Base-by-base conservation (phyloP, 2,797 vertebrate genomes). In the Xiphorhynchus erythropygius region DNA sequence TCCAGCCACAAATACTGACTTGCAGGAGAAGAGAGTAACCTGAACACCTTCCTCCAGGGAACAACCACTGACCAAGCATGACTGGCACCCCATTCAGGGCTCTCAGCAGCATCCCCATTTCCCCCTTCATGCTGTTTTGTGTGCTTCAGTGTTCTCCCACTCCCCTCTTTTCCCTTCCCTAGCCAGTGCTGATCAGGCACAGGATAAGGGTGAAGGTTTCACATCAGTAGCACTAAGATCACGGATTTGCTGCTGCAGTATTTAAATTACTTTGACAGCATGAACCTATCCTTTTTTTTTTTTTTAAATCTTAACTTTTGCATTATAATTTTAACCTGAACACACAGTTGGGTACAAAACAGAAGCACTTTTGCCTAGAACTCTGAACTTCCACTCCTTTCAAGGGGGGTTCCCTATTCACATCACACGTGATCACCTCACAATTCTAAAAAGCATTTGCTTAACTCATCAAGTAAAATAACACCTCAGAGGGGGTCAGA, bases 61-160 rank as follows among this genome's bases (percentile, higher is more conserved):
- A 49, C 1, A 0, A 11, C 9, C 1, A 4, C 15, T 21, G 70
- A 41, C 0, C 1, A 47, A 25, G 14, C 33, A 15, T 23, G 39
- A 6, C 52, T 79, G 75, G 41, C 52, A 91, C 4, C 14, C 15
- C 35, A 27, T 53, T 30, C 2, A 1, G 57, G 56, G 44, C 33
- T 89, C 33, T 53, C 52, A 78, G 30, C 65, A 91, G 75, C 81
- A 80, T 19, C 37, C 21, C 4, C 10, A 6, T n/a, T 35, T 73
- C 30, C 46, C 30, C 10, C 62, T 23, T 35, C 46, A 21, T 0
- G 0, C 10, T 28, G 8, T 57, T 88, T 41, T 55, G 18, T 37
- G n/a, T 44, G 15, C 11, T 69, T 52, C 11, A 17, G 9, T 25
- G 64, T 25, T 53, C 82, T n/a, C 63, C 28, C 4, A 6, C 18